These are phyloP conservation scores for Sylvilagus bachmani DNA, from an alignment of 2,113 vertebrate genomes.

Conservation along the genomic window DNA sequence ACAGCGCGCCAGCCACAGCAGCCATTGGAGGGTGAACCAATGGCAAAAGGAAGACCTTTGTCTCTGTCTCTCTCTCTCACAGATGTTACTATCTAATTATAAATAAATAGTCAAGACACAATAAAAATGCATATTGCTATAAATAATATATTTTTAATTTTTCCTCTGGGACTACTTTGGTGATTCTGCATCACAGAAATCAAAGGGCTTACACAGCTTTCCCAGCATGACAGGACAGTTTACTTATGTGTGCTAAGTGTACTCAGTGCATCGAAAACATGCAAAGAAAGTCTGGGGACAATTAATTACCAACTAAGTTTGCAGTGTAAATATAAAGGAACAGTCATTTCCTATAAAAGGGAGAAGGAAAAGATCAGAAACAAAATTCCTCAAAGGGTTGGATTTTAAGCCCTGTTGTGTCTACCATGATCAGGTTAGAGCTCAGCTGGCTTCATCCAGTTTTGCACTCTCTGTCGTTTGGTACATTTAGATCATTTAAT, in stretches of 20 bases:
- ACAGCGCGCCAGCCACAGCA: too few relatives aligned
- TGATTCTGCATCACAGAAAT: background rate
- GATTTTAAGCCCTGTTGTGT: background rate
- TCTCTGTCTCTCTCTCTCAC: too few relatives aligned
- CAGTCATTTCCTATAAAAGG: background rate
- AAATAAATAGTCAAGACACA: background rate
- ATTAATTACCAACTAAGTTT: background rate
- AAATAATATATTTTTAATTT: background rate
- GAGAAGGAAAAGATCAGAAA: background rate
- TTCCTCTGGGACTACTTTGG: background rate
- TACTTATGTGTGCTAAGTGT: background rate
- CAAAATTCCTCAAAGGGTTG: background rate
- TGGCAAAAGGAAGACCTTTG: too few relatives aligned
- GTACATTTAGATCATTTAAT: background rate
- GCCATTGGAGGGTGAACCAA: too few relatives aligned
- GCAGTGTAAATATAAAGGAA: background rate
- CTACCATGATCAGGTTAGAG: background rate
- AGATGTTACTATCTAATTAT: background rate
- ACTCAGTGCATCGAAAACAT: background rate
- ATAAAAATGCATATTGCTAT: background rate
- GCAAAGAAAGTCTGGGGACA: background rate
- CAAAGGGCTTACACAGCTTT: background rate
- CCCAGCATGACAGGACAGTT: background rate
- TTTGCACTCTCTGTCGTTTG: background rate
- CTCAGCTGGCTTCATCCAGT: background rate